Conservation (phyloP, 2,888 invertebrate genomes). For the Leptothorax acervorum region DNA sequence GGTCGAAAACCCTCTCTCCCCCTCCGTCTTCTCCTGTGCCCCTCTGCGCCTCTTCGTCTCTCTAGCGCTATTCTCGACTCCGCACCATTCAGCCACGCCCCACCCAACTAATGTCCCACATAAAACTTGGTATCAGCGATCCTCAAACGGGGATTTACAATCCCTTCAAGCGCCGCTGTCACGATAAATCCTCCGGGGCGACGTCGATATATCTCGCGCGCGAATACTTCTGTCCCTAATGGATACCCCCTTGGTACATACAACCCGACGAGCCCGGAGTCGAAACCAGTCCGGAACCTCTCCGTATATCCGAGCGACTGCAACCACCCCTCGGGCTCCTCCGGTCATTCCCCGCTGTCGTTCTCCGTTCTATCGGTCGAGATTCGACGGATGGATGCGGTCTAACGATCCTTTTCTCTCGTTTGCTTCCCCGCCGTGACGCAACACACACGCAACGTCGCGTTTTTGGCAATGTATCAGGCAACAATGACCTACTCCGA, state of each 20-base stretch:
- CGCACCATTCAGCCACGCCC: slow-evolving; percentile 84
- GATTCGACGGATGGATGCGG: slow-evolving; percentile 59
- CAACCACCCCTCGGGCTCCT: slow-evolving; percentile 41
- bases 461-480: slow-evolving; percentile 16
- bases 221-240: slow-evolving; percentile 85
- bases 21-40: slow-evolving; percentile 60
- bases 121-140: slow-evolving; percentile 86
- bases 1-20: slow-evolving; percentile 72
- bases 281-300: slow-evolving; percentile 74
- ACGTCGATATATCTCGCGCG: slow-evolving; percentile 85
- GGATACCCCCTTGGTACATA: slow-evolving; percentile 81
- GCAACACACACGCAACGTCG: slow-evolving; percentile 19
- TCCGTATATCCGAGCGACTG: slow-evolving; percentile 66
- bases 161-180: slow-evolving; percentile 85
- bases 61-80: slow-evolving; percentile 80
- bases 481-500: not conserved
- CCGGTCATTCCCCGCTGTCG: slow-evolving; percentile 52
- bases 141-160: slow-evolving; percentile 86
- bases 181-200: slow-evolving; percentile 84
- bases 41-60: slow-evolving; percentile 71
- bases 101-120: slow-evolving; percentile 86
- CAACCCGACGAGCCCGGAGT: slow-evolving; percentile 69
- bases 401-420: slow-evolving; percentile 56
- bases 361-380: slow-evolving; percentile 35
- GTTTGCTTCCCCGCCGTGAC: slow-evolving; percentile 7